Evolutionary conservation across 2,113 vertebrate species (phyloP), one percentile per base, ranked within the genome.

Genomic region (Meleagris gallopavo): DNA sequence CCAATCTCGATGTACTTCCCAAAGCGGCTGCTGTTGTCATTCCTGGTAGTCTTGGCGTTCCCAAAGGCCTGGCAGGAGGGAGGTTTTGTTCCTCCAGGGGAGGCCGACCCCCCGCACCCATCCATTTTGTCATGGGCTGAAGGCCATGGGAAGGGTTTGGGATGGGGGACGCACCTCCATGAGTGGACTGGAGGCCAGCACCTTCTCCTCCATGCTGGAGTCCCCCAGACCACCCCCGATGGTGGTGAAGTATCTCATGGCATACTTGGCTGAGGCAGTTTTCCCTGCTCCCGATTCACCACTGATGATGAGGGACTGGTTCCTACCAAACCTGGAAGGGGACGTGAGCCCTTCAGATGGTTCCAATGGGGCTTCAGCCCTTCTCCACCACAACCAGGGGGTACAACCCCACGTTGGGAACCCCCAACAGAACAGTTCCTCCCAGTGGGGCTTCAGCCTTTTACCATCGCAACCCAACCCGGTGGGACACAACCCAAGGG

Each of bases 11-110:
- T 98, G 91, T 98, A 98, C 94, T 98, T 98, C 65, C 98, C 98
- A 81, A 98, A 98, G 58, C 97, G 89, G 86, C 98, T 99, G 41
- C 98, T 98, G 97, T 98, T 98, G 97, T 98, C 98, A 25, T 98
- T 98, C 38, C 98, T 96, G 34, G 94, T 98, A 15, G 98, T 98
- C 96, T 98, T 98, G 4, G 98, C 98, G 4, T 99, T 99, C 25
- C 98, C 98, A n/a, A 99, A 98, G 25, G 98, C 98, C 98, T 98
- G 55, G 10, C 29, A 13, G 52, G 54, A 69, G 54, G 30, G 5
- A 36, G 21, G 14, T 25, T n/a, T 79, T 11, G 48, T 24, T 41
- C 21, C 75, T 38, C 55, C 27, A 27, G 55, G 50, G n/a, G 52
- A 36, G 34, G 54, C 29, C 48, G 29, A 54, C 10, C 55, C n/a